phyloP scores from a whole-genome alignment of 2,113 vertebrate genomes.

The Phodopus roborovskii region DNA sequence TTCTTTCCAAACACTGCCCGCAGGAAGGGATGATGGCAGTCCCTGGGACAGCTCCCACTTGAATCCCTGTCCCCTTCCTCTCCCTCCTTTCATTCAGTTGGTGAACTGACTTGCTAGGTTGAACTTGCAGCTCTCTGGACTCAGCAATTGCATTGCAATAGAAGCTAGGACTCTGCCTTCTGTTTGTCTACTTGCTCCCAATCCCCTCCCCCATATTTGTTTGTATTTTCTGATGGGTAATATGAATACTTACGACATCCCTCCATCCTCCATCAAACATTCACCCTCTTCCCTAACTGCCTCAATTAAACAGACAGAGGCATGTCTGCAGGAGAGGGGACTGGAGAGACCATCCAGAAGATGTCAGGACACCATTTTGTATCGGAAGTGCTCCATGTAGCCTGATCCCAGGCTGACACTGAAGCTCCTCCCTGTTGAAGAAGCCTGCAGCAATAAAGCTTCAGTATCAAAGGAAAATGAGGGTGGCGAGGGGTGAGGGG shows the following conservation, averaged over 20 bases:
- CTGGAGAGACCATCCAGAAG: neutral
- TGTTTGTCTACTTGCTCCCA: neutral
- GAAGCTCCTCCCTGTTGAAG: too few species aligned
- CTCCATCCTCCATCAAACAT: neutral
- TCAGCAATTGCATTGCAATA: neutral
- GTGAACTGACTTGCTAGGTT: neutral
- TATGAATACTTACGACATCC: neutral
- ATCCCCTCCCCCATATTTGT: neutral
- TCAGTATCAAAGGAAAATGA: neutral
- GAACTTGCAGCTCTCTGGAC: neutral
- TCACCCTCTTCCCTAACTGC: neutral
- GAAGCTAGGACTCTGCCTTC: neutral
- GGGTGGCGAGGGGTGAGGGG: too few species aligned
- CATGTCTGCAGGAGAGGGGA: neutral
- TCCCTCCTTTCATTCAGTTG: slow-evolving; percentile 33
- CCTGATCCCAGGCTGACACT: too few species aligned
- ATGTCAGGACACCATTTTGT: neutral
- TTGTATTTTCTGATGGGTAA: slow-evolving; percentile 19
- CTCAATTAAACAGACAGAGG: neutral
- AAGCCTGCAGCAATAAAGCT: neutral
- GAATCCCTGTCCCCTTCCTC: neutral
- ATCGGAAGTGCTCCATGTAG: neutral
- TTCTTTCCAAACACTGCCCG: neutral
- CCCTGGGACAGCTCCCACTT: slow-evolving; percentile 1
- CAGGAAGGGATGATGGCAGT: neutral